phyloP scores from a whole-genome alignment of 2,888 invertebrate genomes.

The Monoplex corrugatus region DNA sequence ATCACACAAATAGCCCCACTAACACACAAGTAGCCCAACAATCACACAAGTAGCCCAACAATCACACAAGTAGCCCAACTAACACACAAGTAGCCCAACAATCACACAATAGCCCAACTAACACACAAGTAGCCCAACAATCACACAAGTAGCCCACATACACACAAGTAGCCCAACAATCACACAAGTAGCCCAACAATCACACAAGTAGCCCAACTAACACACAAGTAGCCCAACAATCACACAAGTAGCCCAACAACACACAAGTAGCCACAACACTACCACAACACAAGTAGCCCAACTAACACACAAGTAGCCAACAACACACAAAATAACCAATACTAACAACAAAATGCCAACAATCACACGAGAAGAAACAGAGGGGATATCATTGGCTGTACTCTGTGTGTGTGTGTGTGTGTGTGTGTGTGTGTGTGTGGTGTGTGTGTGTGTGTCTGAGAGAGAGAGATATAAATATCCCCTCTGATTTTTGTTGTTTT shows the following conservation, averaged over 20 bases:
- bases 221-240: background rate
- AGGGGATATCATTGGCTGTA: too few species aligned
- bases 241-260: background rate
- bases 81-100: background rate
- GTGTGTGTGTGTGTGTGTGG: slow-evolving; percentile 6
- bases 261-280: too few species aligned
- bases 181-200: background rate
- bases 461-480: background rate
- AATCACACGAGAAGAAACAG: too few species aligned
- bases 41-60: background rate
- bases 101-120: background rate
- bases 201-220: background rate
- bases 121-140: background rate
- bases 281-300: too few species aligned
- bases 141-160: background rate
- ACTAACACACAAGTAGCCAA: too few species aligned
- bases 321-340: too few species aligned
- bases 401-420: too few species aligned
- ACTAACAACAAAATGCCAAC: too few species aligned
- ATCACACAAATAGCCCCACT: too few species aligned
- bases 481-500: too few species aligned
- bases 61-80: background rate
- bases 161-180: too few species aligned
- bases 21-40: too few species aligned
- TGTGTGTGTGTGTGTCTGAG: background rate